Base-by-base conservation (phyloP, 2,113 vertebrate species). In the Lanius collurio region DNA sequence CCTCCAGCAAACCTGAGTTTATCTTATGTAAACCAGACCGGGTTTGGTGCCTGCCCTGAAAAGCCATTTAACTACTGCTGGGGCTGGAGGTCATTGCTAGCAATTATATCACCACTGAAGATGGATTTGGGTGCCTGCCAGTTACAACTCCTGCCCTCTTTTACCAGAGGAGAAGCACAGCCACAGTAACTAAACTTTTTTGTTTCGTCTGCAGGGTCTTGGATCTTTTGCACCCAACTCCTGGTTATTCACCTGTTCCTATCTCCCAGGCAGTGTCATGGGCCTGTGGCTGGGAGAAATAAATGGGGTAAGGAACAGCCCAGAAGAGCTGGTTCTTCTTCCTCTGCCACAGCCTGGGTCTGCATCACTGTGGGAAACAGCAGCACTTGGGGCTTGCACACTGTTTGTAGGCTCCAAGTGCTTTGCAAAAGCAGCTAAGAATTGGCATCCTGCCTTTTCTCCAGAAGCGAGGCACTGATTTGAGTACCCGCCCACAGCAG, bases 101-200 rank as follows among this genome's bases (percentile, higher is more conserved):
- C 83, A 97, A 98, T 97, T 97, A 44, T 91, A 95, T 96, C 95
- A 96, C 88, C 81, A 71, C 11, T 24, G 20, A 76, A 94, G 95
- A 93, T 70, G 60, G 89, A 59, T 91, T 93, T 97, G 97, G 97
- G 94, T 95, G 93, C 97, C 96, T 46, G 91, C 94, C 97, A 97
- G 88, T 68, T 94, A 90, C 52, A 20, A 33, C 60, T 95, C 86
- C 94, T 94, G 89, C 85, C 88, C 37, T 74, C 73, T 95, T 94
- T 83, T 64, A 90, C 76, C 86, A 94, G 91, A 93, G 86, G 80
- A 89, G 79, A 92, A 85, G 81, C 52, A 78, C 75, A 79, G 80
- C 49, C 75, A 76, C 53, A 81, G 84, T 84, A 95, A 93, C 73
- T 90, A 83, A 93, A 95, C 89, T 23, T 55, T 78, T 78, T 67